phyloP scores from a whole-genome alignment of 37 sponge, comb jelly and placozoan genomes.

The Aplysina aerophoba region DNA sequence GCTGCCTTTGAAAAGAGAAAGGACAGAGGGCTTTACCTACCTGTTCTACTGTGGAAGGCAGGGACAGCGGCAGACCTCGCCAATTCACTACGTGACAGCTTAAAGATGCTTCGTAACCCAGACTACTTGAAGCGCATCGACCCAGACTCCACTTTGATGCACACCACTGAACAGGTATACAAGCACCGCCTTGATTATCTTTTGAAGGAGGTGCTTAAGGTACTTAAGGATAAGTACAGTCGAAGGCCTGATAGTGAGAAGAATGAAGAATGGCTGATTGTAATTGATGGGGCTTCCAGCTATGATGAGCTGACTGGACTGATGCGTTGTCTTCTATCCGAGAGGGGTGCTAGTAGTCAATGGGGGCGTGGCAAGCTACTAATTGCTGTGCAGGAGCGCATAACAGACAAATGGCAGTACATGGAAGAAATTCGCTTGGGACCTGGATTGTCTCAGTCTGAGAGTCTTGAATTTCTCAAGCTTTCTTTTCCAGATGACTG shows the following conservation, averaged over 20 bases:
- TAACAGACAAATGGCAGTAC: no score
- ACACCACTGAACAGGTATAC: no score
- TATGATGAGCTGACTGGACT: not conserved
- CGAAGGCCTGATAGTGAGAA: not conserved
- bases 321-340: not conserved
- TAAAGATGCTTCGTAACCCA: not conserved
- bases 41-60: not conserved
- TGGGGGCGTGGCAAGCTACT: constrained; percentile 15
- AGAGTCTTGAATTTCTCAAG: not conserved
- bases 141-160: no score
- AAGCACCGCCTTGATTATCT: no score
- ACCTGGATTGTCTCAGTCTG: not conserved
- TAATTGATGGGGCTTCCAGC: constrained; percentile 28
- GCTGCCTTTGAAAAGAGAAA: not conserved
- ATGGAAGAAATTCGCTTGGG: not conserved
- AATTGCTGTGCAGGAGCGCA: constrained; percentile 12
- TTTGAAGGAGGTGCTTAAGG: not conserved
- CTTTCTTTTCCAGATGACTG: constrained; percentile 6
- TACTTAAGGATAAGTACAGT: not conserved
- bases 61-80: not conserved
- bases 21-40: constrained; percentile 1
- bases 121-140: no score
- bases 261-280: constrained; percentile 17
- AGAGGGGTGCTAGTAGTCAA: not conserved
- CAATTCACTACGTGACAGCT: not conserved